Percentiles rank a stretch among this genome's conserved stretches.
These are phyloP conservation scores for Pocota personata DNA, from an alignment of 2,888 invertebrate species.

Conservation along the genomic window DNA sequence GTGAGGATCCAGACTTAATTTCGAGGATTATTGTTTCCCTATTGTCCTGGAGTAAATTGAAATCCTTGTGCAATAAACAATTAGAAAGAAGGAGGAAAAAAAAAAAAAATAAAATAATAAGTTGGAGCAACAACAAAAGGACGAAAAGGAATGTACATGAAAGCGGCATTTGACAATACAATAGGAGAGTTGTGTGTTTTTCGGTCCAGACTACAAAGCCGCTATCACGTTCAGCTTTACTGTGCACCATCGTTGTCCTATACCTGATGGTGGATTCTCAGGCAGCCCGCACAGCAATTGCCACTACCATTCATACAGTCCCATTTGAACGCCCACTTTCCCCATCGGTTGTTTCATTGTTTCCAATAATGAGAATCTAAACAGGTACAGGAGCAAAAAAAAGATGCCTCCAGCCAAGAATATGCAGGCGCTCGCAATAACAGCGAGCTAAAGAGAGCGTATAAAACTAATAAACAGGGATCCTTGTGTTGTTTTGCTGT, in stretches of 20 bases:
- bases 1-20: conserved; percentile 69
- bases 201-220: conserved; percentile 43
- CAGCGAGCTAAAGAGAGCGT: conserved; percentile 1
- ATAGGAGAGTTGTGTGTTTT: conserved; percentile 49
- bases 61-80: conserved; percentile 72
- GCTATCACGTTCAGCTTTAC: conserved; percentile 33
- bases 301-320: neutral
- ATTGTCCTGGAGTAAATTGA: conserved; percentile 70
- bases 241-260: conserved; percentile 14
- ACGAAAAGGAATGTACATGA: conserved; percentile 58
- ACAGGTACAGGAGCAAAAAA: conserved; percentile 44
- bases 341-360: conserved; percentile 65
- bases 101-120: conserved; percentile 22
- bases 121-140: conserved; percentile 43
- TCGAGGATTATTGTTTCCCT: conserved; percentile 69
- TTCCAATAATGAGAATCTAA: conserved; percentile 73
- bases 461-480: conserved; percentile 70
- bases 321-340: conserved; percentile 25
- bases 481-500: conserved; percentile 54
- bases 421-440: conserved; percentile 18
- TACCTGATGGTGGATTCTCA: conserved; percentile 13
- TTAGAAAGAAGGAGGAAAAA: conserved; percentile 55
- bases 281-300: conserved; percentile 41
- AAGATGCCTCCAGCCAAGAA: conserved; percentile 12
- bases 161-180: conserved; percentile 67